These are phyloP conservation scores for Drosophila pseudotakahashii DNA, from an alignment of 2,888 invertebrate genomes.

Conservation along the genomic window DNA sequence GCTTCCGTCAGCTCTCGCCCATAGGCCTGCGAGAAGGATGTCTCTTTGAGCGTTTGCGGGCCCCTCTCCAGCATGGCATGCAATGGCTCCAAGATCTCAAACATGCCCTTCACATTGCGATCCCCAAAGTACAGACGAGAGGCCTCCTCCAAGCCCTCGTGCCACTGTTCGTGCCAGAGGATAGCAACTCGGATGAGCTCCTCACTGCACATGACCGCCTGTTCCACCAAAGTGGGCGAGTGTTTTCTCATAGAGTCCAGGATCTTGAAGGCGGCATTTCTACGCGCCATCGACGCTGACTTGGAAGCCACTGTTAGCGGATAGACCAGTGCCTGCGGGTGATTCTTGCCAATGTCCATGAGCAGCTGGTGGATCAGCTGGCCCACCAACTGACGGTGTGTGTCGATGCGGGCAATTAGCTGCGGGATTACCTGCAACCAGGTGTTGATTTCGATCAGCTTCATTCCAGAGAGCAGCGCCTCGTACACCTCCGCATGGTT, in stretches of 20 bases:
- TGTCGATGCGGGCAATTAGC: conserved; percentile 98
- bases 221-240: conserved; percentile 95
- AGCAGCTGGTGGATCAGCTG: conserved; percentile 96
- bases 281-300: conserved; percentile 92
- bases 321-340: conserved; percentile 98
- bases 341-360: conserved; percentile 98
- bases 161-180: conserved; percentile 99
- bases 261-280: conserved; percentile 96
- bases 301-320: conserved; percentile 99
- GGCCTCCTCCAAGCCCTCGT: conserved; percentile 98
- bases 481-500: conserved; percentile 97
- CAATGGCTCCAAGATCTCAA: conserved; percentile 96
- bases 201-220: conserved; percentile 98
- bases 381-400: conserved; percentile 92
- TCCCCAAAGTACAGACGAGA: conserved; percentile 98
- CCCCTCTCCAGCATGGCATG: conserved; percentile 97
- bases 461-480: conserved; percentile 95
- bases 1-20: conserved; percentile 97
- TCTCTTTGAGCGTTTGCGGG: conserved; percentile 97
- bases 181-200: conserved; percentile 99
- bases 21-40: conserved; percentile 98
- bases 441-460: conserved; percentile 97
- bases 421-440: conserved; percentile 99
- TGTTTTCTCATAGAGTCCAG: conserved; percentile 98
- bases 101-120: conserved; percentile 97